Conservation (phyloP, 2,113 vertebrate species). For the Salvelinus fontinalis region DNA sequence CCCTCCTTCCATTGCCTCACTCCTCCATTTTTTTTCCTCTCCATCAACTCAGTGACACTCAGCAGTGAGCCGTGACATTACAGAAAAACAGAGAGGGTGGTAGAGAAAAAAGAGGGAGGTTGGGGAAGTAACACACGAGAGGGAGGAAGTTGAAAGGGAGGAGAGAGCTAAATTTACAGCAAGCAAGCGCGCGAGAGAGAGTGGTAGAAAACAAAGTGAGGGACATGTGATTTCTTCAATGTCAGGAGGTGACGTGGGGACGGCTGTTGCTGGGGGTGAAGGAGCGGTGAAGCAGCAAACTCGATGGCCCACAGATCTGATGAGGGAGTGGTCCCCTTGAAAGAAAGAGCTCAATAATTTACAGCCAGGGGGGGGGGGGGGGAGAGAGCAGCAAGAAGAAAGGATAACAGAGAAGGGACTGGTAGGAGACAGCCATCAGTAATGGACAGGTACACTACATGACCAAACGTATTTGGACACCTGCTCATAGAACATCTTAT, state of each 20-base stretch:
- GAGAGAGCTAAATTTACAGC: conserved; percentile 41
- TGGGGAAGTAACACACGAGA: conserved; percentile 27
- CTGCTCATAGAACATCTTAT: no score
- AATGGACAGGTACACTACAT: conserved; percentile 22
- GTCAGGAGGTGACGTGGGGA: conserved; percentile 61
- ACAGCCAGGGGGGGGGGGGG: conserved; percentile 45
- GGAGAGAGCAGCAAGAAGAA: conserved; percentile 5
- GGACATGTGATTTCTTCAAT: conserved; percentile 67
- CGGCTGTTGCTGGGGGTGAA: conserved; percentile 64
- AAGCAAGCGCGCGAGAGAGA: conserved; percentile 39
- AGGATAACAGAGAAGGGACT: conserved; percentile 8
- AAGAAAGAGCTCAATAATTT: conserved; percentile 73
- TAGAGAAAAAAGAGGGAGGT: no score
- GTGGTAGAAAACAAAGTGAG: conserved; percentile 54
- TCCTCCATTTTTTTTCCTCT: conserved; percentile 70
- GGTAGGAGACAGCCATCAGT: conserved; percentile 1
- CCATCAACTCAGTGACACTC: conserved; percentile 75
- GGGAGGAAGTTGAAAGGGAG: conserved; percentile 36
- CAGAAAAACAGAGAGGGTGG: conserved; percentile 59
- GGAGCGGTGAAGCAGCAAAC: conserved; percentile 62
- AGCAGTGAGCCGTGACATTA: conserved; percentile 76
- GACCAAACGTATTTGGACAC: no score
- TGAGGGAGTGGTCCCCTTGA: conserved; percentile 58
- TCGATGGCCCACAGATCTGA: conserved; percentile 68
- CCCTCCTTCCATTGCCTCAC: conserved; percentile 55